Base-by-base conservation (phyloP, 2,888 invertebrate genomes). In the Branchellion lobata region DNA sequence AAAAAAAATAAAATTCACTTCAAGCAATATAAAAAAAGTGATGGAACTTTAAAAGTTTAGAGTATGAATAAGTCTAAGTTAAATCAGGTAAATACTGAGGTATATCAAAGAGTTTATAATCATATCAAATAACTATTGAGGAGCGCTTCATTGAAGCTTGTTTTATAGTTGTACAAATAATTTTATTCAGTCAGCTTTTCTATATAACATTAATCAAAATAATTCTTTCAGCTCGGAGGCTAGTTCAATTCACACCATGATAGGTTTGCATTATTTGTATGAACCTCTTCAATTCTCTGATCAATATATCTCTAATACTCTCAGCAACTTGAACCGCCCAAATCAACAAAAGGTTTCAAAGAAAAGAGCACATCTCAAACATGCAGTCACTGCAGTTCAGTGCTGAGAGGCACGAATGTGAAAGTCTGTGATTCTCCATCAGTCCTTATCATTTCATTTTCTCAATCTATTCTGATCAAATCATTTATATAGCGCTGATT, bases 271-370 rank as follows among this genome's bases (percentile, higher is more conserved):
- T 29, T 71, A 5, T 71, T 27, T 71, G 3, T 33, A 3, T 33
- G 11, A 21, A n/a, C 3, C 8, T 27, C 65, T 11, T 5, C 8
- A 21, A 11, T 21, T 65, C 21, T 65, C 21, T 11, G 3, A 27
- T 65, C n/a, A 65, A 5, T n/a, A n/a, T n/a, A n/a, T n/a, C n/a
- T n/a, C n/a, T n/a, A n/a, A n/a, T n/a, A n/a, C n/a, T n/a, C n/a
- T n/a, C n/a, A n/a, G n/a, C n/a, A n/a, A n/a, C n/a, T n/a, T n/a
- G n/a, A n/a, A n/a, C n/a, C n/a, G n/a, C n/a, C n/a, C n/a, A n/a
- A n/a, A n/a, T n/a, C n/a, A n/a, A n/a, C n/a, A n/a, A n/a, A 65
- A 65, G 65, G 65, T 21, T 69, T 31, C 31, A 77, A 77, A 65
- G 77, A 77, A 33, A 77, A 77, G 27, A 18, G n/a, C n/a, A 34